Conservation (phyloP, 2,888 invertebrate species). For the Drosophila borborema region DNA sequence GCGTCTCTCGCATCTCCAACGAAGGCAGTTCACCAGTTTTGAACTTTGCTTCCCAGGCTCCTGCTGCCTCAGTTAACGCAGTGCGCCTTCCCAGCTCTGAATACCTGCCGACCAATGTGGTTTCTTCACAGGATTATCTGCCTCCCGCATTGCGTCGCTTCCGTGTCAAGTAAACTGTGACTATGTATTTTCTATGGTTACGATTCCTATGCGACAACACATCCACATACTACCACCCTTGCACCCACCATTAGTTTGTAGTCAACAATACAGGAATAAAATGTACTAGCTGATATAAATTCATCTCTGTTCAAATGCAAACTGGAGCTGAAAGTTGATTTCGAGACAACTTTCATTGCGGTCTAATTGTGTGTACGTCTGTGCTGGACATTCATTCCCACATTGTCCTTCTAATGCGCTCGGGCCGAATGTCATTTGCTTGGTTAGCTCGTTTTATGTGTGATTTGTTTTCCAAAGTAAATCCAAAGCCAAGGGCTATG, state of each 20-base stretch:
- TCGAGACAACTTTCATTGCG: constrained; percentile 47
- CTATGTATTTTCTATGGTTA: constrained; percentile 40
- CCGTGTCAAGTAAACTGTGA: constrained; percentile 67
- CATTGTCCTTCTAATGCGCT: background rate
- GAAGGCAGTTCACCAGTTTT: constrained; percentile 81
- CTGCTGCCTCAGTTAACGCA: constrained; percentile 24
- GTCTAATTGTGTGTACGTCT: constrained; percentile 59
- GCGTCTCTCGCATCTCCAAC: constrained; percentile 76
- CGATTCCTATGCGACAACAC: constrained; percentile 60
- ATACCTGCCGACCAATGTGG: constrained; percentile 56
- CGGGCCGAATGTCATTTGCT: constrained; percentile 21
- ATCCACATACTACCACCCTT: constrained; percentile 17
- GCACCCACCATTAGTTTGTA: constrained; percentile 61
- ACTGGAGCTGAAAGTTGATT: constrained; percentile 28
- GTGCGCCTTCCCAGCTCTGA: constrained; percentile 44
- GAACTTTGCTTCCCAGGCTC: constrained; percentile 71
- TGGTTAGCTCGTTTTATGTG: constrained; percentile 50
- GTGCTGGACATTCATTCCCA: constrained; percentile 14
- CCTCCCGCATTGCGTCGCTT: constrained; percentile 74
- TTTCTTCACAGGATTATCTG: constrained; percentile 61
- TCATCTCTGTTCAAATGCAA: constrained; percentile 16
- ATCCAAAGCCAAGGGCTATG: constrained; percentile 52
- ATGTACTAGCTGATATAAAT: constrained; percentile 51
- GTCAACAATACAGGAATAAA: constrained; percentile 64
- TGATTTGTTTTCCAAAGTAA: constrained; percentile 70